Percentiles rank a stretch among this genome's conserved stretches.
Conservation (phyloP, 2,888 invertebrate genomes). For the Epsilonema sp. region DNA sequence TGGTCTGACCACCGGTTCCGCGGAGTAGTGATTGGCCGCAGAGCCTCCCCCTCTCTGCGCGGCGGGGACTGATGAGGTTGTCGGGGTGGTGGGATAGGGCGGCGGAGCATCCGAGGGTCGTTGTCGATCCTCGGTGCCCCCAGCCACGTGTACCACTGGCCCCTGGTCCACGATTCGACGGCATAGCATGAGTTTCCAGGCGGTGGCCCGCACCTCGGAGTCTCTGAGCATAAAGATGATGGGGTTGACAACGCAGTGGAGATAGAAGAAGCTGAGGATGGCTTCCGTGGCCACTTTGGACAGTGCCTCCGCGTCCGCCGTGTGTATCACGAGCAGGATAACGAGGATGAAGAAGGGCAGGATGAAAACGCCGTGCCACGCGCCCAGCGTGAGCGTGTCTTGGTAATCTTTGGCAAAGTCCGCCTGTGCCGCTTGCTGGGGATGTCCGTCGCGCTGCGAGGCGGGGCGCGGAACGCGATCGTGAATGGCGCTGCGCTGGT, state of each 20-base stretch:
- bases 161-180: too few species aligned
- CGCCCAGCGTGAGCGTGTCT: conserved; percentile 2
- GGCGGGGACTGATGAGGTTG: too few species aligned
- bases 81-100: too few species aligned
- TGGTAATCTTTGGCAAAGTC: neutral
- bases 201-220: neutral
- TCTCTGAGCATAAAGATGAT: neutral
- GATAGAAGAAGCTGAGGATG: conserved; percentile 1
- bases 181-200: neutral
- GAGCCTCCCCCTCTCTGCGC: too few species aligned
- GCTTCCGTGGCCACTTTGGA: neutral
- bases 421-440: neutral
- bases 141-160: too few species aligned
- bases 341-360: neutral
- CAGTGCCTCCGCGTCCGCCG: too few species aligned
- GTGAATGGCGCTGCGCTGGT: neutral
- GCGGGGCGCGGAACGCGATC: neutral
- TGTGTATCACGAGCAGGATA: neutral
- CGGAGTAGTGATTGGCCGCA: too few species aligned
- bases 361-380: neutral
- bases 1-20: too few species aligned
- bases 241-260: conserved; percentile 3
- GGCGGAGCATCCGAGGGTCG: too few species aligned
- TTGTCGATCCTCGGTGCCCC: too few species aligned
- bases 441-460: too few species aligned